Evolutionary conservation across 2,113 vertebrate species (phyloP).

Genomic region (Thermophis baileyi): DNA sequence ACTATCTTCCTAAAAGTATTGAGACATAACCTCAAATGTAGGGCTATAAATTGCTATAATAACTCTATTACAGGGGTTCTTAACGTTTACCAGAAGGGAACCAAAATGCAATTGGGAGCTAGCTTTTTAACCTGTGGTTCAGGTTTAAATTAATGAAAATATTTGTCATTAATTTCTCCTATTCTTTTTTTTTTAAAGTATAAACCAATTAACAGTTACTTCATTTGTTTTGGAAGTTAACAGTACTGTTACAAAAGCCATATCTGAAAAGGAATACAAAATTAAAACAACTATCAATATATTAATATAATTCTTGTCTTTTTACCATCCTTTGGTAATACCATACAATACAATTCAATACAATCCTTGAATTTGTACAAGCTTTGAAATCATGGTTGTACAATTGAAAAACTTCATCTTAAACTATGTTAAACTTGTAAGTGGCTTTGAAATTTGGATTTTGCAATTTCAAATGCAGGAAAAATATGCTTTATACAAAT

Average conservation of each 20-base stretch:
- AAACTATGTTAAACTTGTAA: not conserved
- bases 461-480: not conserved
- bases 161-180: not conserved
- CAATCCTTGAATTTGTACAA: not conserved
- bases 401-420: not conserved
- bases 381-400: not conserved
- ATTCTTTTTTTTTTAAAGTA: not conserved
- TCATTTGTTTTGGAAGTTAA: not conserved
- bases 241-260: not conserved
- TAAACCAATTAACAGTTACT: not conserved
- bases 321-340: not conserved
- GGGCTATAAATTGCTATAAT: not conserved
- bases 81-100: not conserved
- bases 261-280: not conserved
- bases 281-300: not conserved
- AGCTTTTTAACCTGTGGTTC: not conserved
- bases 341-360: too few relatives aligned
- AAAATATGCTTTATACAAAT: not conserved
- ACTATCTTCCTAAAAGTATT: not conserved
- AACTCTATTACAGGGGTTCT: not conserved
- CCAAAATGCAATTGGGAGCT: not conserved
- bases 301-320: not conserved
- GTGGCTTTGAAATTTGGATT: not conserved
- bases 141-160: not conserved
- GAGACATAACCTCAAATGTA: not conserved